phyloP scores from a whole-genome alignment of 2,113 vertebrate genomes.

The Hylia prasina region DNA sequence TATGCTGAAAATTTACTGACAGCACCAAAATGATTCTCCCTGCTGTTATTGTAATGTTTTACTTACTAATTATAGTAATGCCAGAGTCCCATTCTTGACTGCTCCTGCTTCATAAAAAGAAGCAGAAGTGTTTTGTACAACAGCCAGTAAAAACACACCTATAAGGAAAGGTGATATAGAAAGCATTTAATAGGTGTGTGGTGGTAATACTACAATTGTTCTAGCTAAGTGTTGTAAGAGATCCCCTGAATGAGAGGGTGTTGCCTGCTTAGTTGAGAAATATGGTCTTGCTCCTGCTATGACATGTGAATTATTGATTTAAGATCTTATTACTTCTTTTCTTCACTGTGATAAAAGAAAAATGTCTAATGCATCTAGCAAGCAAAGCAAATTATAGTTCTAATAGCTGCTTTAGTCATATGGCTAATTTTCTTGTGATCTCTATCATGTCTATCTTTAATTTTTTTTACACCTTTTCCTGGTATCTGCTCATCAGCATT shows the following conservation, averaged over 20 bases:
- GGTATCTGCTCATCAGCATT: neutral
- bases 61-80: neutral
- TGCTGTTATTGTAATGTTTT: neutral
- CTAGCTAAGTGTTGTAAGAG: neutral
- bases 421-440: neutral
- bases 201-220: neutral
- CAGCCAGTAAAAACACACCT: neutral
- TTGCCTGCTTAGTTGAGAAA: neutral
- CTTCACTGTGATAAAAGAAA: neutral
- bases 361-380: neutral
- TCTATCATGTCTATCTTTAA: neutral
- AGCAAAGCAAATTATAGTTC: neutral
- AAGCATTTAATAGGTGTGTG: neutral
- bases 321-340: neutral
- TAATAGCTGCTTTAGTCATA: neutral
- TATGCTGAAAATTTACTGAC: neutral
- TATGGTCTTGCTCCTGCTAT: neutral
- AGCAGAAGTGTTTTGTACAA: neutral
- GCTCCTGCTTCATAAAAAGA: neutral
- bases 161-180: neutral
- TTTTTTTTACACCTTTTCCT: neutral
- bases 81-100: neutral
- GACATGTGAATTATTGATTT: neutral
- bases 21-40: neutral
- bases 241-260: fast-evolving